phyloP scores from a whole-genome alignment of 2,797 vertebrate species.

The Mycteria americana region DNA sequence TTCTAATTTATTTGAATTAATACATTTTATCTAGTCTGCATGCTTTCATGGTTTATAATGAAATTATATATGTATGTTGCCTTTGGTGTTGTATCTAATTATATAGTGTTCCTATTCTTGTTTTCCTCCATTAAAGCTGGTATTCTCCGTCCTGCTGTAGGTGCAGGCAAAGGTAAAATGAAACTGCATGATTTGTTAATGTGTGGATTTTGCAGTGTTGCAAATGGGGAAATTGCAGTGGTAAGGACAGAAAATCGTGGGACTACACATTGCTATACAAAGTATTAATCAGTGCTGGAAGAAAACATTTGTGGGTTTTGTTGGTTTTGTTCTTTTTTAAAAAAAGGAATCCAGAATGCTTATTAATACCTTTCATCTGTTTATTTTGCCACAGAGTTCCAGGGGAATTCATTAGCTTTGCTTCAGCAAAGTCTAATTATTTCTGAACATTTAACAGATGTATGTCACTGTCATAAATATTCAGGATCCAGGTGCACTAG shows the following conservation, averaged over 20 bases:
- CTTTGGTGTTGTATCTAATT: slow-evolving; percentile 74
- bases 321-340: neutral
- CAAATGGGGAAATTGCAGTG: slow-evolving; percentile 77
- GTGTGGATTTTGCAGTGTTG: slow-evolving; percentile 70
- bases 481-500: slow-evolving; percentile 35
- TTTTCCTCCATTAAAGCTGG: slow-evolving; percentile 84
- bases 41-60: slow-evolving; percentile 59
- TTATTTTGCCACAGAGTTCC: slow-evolving; percentile 32
- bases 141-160: slow-evolving; percentile 86
- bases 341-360: neutral
- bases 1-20: slow-evolving; percentile 27
- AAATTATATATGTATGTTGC: slow-evolving; percentile 39
- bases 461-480: slow-evolving; percentile 21
- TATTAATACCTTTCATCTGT: slow-evolving; percentile 23
- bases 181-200: slow-evolving; percentile 78
- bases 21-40: slow-evolving; percentile 57
- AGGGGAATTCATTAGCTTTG: slow-evolving; percentile 50
- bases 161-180: slow-evolving; percentile 92
- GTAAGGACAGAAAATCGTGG: slow-evolving; percentile 31
- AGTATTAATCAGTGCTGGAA: neutral
- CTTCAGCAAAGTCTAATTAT: slow-evolving; percentile 47
- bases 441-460: slow-evolving; percentile 20
- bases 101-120: slow-evolving; percentile 81
- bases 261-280: neutral
- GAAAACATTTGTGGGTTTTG: neutral